Conservation (phyloP, 2,113 vertebrate genomes). For the Daubentonia madagascariensis region DNA sequence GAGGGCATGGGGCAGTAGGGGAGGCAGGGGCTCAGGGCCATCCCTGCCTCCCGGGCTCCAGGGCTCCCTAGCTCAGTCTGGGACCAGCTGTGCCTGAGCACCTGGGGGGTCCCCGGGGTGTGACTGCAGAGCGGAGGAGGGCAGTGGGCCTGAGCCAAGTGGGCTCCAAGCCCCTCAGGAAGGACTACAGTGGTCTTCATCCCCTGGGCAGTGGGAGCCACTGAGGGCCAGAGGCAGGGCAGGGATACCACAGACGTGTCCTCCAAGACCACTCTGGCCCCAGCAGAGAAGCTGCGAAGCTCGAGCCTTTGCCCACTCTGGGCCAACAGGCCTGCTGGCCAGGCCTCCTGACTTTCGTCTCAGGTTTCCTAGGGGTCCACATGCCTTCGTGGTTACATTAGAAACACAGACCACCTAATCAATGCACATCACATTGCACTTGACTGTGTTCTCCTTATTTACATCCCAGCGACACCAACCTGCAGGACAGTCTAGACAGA, state of each 20-base stretch:
- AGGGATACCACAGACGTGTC: fast-evolving
- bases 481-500: background rate
- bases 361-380: background rate
- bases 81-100: background rate
- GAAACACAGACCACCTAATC: fast-evolving
- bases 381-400: fast-evolving
- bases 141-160: background rate
- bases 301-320: fast-evolving
- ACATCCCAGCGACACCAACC: fast-evolving
- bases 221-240: background rate
- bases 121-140: background rate
- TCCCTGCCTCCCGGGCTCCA: too few relatives aligned
- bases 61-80: background rate
- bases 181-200: fast-evolving
- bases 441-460: fast-evolving
- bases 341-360: background rate
- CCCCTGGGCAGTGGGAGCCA: background rate
- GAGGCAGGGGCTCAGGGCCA: background rate
- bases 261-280: background rate
- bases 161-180: fast-evolving
- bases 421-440: fast-evolving
- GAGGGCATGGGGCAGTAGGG: background rate
- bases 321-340: background rate
- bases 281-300: background rate
- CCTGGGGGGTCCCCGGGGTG: too few relatives aligned